A percentile compares a stretch with the other conserved stretches of the same genome.
Conservation (phyloP, 2,113 vertebrate species). For the Dromas ardeola region DNA sequence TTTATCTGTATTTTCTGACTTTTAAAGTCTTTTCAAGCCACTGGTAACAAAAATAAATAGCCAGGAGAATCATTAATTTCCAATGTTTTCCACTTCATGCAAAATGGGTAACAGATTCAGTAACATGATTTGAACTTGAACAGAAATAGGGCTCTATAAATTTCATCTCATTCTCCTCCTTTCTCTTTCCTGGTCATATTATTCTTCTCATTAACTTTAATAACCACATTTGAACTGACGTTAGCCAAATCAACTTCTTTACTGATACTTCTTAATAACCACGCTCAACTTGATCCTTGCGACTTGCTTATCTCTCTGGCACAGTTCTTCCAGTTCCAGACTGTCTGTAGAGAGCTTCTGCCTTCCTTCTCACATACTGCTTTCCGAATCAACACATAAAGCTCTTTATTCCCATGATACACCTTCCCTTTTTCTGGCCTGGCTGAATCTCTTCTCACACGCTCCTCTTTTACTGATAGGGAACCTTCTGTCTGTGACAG, state of each 20-base stretch:
- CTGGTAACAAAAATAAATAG: background rate
- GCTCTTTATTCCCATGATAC: background rate
- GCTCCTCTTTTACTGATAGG: background rate
- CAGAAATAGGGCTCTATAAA: background rate
- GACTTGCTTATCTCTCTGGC: background rate
- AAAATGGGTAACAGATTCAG: background rate
- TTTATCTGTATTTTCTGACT: background rate
- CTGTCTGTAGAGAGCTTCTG: background rate
- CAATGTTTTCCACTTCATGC: background rate
- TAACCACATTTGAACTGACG: background rate
- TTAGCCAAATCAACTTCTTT: background rate
- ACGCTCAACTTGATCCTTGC: background rate
- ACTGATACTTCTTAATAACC: background rate
- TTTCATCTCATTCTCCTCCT: background rate
- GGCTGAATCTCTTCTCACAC: background rate
- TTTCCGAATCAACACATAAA: background rate
- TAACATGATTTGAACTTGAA: background rate
- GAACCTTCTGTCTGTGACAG: background rate
- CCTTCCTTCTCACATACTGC: background rate
- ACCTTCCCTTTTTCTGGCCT: background rate
- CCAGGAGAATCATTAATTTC: background rate
- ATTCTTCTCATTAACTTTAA: background rate
- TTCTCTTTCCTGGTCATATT: background rate
- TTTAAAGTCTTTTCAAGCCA: background rate
- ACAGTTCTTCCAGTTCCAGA: background rate